Base-by-base conservation (phyloP, 2,888 invertebrate species). In the Oscheius sp. region DNA sequence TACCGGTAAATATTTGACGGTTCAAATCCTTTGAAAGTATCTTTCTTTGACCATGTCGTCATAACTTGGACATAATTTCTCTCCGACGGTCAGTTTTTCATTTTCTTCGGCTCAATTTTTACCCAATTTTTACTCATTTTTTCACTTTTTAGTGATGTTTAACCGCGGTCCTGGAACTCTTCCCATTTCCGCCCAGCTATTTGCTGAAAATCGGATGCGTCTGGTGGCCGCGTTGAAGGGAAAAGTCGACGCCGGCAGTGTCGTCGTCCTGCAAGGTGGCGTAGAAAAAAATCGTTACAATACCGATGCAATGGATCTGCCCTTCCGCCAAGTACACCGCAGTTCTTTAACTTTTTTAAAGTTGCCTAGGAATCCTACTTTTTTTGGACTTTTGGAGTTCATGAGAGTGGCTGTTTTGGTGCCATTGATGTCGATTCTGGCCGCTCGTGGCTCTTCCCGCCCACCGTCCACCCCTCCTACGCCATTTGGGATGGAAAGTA, bases 381-480 rank as follows among this genome's bases (percentile, higher is more conserved):
- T 88, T 95, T 94, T 89, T 99, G 98, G 94, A 89, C 93, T 2
- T 96, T 96, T 89, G 99, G 97, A 13, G 96, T 95, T 0, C 92
- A 93, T 79, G 98, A 98, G 88, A 94, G 96, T 0, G 95, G 93
- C 66, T 97, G 93, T 88, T 95, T 92, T 89, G 96, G 96, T 58
- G 93, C 93, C 1, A 83, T 87, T 43, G 84, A 86, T 63, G 76
- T 88, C 23, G 74, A 74, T 45, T 76, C 81, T 18, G 85, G 93
- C 0, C 91, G 91, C 29, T 90, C 93, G 0, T 91, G 93, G 71
- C 90, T 99, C 25, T 97, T 98, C 91, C 92, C 95, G 16, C 96
- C 96, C 0, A 92, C 93, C 64, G 91, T 96, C 12, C 94, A 95
- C 0, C 92, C 92, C 3, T 93, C 93, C 64, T 97, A 97, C 90